phyloP scores from a whole-genome alignment of 2,888 invertebrate genomes.

The Zele albiditarsus region DNA sequence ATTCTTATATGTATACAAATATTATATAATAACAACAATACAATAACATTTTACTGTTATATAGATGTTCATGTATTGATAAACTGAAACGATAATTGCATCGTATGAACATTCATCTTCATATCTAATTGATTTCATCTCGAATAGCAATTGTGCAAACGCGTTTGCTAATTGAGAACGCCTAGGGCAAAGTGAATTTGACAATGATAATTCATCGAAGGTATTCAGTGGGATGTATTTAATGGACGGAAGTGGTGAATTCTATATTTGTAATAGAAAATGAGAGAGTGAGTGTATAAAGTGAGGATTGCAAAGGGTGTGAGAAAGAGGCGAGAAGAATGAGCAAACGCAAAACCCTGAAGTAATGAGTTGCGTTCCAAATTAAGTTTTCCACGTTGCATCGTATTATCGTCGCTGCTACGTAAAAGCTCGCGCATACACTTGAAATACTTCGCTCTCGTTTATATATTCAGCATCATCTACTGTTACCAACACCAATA shows the following conservation, averaged over 20 bases:
- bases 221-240: background rate
- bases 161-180: conserved; percentile 51
- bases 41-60: no score
- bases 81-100: conserved; percentile 10
- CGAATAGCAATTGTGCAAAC: conserved; percentile 44
- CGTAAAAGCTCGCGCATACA: conserved; percentile 31
- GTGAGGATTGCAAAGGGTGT: background rate
- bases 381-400: conserved; percentile 49
- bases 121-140: conserved; percentile 51
- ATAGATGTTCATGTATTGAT: no score
- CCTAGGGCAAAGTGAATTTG: conserved; percentile 22
- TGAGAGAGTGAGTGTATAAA: background rate
- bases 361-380: conserved; percentile 35
- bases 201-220: conserved; percentile 43
- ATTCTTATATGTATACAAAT: no score
- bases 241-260: conserved; percentile 2
- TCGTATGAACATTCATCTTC: conserved; percentile 10
- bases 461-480: background rate
- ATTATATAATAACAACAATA: no score
- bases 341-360: background rate
- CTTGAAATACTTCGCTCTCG: conserved; percentile 36
- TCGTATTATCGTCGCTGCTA: conserved; percentile 27
- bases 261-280: background rate
- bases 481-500: background rate
- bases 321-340: background rate